Conservation (phyloP, 2,888 invertebrate species). For the Tetragonisca angustula region DNA sequence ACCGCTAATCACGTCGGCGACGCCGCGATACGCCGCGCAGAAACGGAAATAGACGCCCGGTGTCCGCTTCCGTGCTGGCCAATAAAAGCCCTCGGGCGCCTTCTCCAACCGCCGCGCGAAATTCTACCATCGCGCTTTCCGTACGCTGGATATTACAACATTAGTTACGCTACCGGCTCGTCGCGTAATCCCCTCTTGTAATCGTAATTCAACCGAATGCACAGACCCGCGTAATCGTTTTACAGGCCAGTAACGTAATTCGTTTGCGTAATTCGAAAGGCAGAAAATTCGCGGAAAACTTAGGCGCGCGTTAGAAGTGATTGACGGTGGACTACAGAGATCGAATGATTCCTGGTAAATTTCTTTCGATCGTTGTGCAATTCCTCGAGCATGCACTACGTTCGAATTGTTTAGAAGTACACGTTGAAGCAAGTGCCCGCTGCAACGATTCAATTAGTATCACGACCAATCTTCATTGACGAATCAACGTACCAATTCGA, state of each 20-base stretch:
- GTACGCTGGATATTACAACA: not conserved
- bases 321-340: not conserved
- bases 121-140: constrained; percentile 4
- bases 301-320: not conserved
- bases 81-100: constrained; percentile 40
- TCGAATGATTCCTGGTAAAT: no score
- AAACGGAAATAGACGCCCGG: constrained; percentile 59
- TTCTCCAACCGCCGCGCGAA: not conserved
- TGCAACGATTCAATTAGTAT: no score
- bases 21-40: constrained; percentile 60
- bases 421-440: no score
- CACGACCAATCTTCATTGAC: no score
- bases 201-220: constrained; percentile 21
- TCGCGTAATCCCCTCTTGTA: not conserved
- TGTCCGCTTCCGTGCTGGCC: constrained; percentile 35
- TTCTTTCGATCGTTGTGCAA: no score
- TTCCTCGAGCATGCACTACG: no score
- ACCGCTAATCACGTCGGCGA: constrained; percentile 80
- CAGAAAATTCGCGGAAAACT: not conserved
- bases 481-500: no score
- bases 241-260: not conserved
- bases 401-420: no score
- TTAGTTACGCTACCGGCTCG: not conserved
- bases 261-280: not conserved
- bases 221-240: not conserved